Conservation (phyloP, 2,113 vertebrate genomes). For the Morphnarchus princeps region DNA sequence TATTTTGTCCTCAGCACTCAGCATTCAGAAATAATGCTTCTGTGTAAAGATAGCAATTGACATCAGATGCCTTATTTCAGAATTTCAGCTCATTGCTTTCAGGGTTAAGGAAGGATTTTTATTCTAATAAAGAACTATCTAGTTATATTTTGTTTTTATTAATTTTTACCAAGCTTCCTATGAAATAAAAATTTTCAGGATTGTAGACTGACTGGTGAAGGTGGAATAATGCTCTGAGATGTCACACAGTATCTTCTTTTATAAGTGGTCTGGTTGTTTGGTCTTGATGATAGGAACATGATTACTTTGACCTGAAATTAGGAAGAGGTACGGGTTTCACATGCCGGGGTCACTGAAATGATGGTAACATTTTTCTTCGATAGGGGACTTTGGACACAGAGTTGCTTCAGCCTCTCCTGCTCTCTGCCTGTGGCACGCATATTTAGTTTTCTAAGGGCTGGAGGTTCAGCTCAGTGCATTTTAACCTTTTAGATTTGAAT, state of each 20-base stretch:
- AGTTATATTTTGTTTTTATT: neutral
- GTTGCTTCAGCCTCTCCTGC: neutral
- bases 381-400: neutral
- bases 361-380: neutral
- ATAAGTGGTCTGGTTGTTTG: neutral
- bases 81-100: neutral
- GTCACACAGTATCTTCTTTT: neutral
- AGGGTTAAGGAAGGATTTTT: neutral
- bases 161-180: neutral
- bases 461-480: neutral
- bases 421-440: neutral
- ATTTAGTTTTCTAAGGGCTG: neutral
- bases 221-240: neutral
- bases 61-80: neutral
- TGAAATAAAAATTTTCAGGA: neutral
- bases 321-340: neutral
- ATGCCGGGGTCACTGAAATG: too few relatives aligned
- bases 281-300: accelerated
- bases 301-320: neutral
- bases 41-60: neutral
- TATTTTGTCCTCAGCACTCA: neutral
- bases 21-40: neutral
- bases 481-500: neutral
- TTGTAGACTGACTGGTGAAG: neutral
- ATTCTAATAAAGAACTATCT: neutral